These are phyloP conservation scores for Rhynchotus rufescens DNA, from an alignment of 2,797 vertebrate species.

Conservation along the genomic window DNA sequence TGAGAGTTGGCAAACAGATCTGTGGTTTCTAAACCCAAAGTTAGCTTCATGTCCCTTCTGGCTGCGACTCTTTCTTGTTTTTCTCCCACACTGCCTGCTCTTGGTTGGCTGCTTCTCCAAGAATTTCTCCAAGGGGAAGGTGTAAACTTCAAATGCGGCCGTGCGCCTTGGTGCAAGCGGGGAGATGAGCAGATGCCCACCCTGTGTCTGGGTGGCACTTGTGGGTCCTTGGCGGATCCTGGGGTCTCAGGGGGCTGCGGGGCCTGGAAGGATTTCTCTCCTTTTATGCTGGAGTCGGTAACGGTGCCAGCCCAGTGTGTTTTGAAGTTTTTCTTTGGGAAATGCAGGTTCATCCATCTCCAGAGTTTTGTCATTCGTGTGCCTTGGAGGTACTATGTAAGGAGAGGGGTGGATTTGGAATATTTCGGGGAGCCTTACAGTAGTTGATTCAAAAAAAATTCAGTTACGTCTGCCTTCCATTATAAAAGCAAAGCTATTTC, in stretches of 20 bases:
- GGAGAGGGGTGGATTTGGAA: not conserved
- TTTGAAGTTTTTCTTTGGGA: not conserved
- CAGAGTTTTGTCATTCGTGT: not conserved
- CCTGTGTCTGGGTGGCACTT: not conserved
- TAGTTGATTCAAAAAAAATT: not conserved
- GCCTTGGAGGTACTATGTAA: not conserved
- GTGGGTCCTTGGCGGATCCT: not conserved
- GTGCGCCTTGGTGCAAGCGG: no score
- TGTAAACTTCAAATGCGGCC: not conserved
- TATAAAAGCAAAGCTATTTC: not conserved
- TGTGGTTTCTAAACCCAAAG: conserved; percentile 16
- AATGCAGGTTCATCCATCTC: not conserved
- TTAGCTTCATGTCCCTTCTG: not conserved
- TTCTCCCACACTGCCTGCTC: not conserved
- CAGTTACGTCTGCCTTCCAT: no score
- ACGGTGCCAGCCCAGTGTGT: not conserved
- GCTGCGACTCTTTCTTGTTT: not conserved
- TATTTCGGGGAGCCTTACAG: not conserved
- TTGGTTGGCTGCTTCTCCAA: conserved; percentile 9
- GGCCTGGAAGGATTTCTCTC: not conserved
- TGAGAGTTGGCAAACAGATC: conserved; percentile 48
- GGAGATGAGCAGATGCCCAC: not conserved
- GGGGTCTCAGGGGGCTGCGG: not conserved
- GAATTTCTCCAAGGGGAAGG: not conserved
- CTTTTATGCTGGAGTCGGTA: accelerated